Percentiles rank a stretch among this genome's conserved stretches.
These are phyloP conservation scores for Brachypteracias leptosomus DNA, from an alignment of 2,113 vertebrate genomes.

Conservation along the genomic window DNA sequence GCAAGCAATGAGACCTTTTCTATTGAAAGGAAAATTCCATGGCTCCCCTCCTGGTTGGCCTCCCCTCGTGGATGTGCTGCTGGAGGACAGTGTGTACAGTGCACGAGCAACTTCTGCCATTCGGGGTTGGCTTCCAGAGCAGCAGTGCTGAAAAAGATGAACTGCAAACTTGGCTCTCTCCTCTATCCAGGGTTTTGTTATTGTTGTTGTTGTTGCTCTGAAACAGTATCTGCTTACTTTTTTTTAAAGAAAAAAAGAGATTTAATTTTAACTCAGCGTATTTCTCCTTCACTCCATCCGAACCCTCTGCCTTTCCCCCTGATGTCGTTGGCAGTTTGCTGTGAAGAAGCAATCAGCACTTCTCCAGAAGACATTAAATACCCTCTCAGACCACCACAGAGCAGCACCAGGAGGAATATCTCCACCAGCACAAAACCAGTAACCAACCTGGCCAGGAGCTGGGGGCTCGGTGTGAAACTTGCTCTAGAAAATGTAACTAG, in stretches of 20 bases:
- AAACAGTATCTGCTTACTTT: background rate
- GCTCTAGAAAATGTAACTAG: background rate
- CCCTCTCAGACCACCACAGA: background rate
- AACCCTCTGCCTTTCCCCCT: background rate
- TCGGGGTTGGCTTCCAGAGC: conserved; percentile 47
- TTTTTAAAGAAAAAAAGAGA: accelerated
- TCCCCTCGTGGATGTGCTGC: background rate
- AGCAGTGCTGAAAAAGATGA: conserved; percentile 44
- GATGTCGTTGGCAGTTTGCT: background rate
- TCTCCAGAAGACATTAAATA: background rate
- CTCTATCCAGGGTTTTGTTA: background rate
- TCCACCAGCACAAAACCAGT: background rate
- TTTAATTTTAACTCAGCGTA: background rate
- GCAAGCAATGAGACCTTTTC: background rate
- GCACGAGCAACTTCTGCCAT: conserved; percentile 20
- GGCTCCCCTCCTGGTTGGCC: conserved; percentile 30
- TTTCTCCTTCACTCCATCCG: background rate
- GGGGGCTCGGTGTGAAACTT: background rate
- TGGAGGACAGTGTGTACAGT: conserved; percentile 31
- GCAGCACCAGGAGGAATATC: background rate
- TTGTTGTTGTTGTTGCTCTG: background rate
- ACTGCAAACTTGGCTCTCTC: background rate
- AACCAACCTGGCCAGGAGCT: background rate
- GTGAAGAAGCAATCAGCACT: background rate
- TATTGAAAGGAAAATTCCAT: conserved; percentile 30